Base-by-base conservation (phyloP, 1,140 invertebrate species). In the Panagrolaimus sp. region DNA sequence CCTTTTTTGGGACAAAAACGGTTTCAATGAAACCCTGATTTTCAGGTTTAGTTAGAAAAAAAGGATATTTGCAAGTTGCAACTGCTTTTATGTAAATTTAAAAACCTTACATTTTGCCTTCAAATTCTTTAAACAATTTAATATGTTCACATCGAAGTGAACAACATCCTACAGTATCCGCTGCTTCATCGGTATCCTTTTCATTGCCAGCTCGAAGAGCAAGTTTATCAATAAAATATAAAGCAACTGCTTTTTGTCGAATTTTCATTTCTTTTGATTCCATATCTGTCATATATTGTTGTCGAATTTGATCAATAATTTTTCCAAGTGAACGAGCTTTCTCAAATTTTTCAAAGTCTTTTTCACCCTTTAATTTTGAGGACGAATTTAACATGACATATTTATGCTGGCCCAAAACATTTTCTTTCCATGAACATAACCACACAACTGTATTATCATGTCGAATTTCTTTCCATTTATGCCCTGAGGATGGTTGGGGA, bases 361-460 rank as follows among this genome's bases (percentile, higher is more conserved):
- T 98, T 86, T 98, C 94, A 62, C 95, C 96, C 79, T 99, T 99
- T n/a, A 99, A 86, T 85, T 96, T 94, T n/a, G 94, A 98, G 66
- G 93, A 94, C 32, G 96, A 93, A 88, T 98, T 99, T 77, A 99
- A 88, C 96, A 99, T 99, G 43, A 99, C 90, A 86, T 99, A 99
- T 85, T 99, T 99, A 0, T 91, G 93, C 84, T 94, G 91, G 0
- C 92, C 92, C 85, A 88, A 85, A 63, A 99, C 92, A 87, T 98
- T 99, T 86, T 99, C 96, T 15, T 89, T 94, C 96, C 96, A 99
- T 46, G 91, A 95, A 12, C 92, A 93, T 46, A 99, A 85, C 96
- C 96, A 99, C 9, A 95, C 96, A 1, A 94, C 95, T 12, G 88
- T 90, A 73, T 94, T 91, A 84, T 99, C 96, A 85, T 97, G 92